Conservation (phyloP, 2,113 vertebrate species). For the Lota lota region DNA sequence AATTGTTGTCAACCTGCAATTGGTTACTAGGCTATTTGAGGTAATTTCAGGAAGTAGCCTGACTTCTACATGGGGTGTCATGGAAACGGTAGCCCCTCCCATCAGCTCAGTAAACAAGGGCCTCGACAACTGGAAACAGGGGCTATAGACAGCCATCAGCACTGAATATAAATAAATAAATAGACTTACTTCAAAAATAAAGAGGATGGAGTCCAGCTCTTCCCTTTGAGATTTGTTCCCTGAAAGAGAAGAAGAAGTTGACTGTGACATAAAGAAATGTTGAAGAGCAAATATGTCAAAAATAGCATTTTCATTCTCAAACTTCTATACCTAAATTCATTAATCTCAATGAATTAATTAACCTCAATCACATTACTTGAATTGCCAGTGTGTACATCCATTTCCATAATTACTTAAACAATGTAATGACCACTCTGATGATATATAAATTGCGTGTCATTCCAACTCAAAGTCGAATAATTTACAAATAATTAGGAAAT, state of each 20-base stretch:
- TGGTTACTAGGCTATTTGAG: slow-evolving; percentile 22
- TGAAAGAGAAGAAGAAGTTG: slow-evolving; percentile 64
- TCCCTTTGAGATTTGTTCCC: slow-evolving; percentile 99
- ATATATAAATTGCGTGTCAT: too few species aligned
- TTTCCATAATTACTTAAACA: too few species aligned
- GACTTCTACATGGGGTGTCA: slow-evolving; percentile 15
- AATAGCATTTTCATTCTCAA: too few species aligned
- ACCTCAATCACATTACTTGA: too few species aligned
- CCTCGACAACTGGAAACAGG: slow-evolving; percentile 9
- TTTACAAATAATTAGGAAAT: too few species aligned
- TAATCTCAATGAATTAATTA: too few species aligned
- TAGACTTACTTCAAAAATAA: slow-evolving; percentile 97
- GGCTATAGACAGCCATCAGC: slow-evolving; percentile 21
- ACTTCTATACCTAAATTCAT: too few species aligned
- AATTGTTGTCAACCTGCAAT: slow-evolving; percentile 3
- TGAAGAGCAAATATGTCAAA: too few species aligned
- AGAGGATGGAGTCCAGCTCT: slow-evolving; percentile 99
- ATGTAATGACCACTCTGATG: too few species aligned
- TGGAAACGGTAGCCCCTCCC: slow-evolving; percentile 37
- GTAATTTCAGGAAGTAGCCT: slow-evolving; percentile 28
- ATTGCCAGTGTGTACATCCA: too few species aligned
- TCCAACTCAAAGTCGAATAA: too few species aligned
- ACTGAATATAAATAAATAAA: slow-evolving; percentile 9
- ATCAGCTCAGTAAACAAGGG: slow-evolving; percentile 36
- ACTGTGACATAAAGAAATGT: neutral